phyloP scores from a whole-genome alignment of 2,113 vertebrate genomes.

The Elephantulus edwardii region DNA sequence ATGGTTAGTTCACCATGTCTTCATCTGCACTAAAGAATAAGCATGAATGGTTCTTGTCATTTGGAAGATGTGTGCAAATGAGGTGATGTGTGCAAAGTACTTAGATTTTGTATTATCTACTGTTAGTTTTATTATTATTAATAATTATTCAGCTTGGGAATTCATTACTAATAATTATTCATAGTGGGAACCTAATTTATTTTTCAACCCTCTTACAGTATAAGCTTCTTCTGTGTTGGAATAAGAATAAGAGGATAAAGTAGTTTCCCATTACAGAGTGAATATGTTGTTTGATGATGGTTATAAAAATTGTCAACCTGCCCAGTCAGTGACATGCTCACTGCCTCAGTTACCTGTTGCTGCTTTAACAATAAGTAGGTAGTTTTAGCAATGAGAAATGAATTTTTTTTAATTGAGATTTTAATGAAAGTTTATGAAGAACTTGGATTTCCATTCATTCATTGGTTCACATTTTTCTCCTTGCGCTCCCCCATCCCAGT shows the following conservation, averaged over 20 bases:
- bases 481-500: too few relatives aligned
- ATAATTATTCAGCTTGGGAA: not conserved
- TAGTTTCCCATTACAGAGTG: not conserved
- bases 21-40: not conserved
- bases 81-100: not conserved
- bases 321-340: too few relatives aligned
- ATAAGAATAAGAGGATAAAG: not conserved
- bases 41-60: not conserved
- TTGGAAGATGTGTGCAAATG: not conserved
- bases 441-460: too few relatives aligned
- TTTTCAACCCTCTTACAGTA: not conserved
- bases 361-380: too few relatives aligned
- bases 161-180: not conserved
- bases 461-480: too few relatives aligned
- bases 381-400: too few relatives aligned
- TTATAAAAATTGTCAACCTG: not conserved
- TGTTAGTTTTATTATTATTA: not conserved
- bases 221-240: not conserved
- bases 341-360: too few relatives aligned
- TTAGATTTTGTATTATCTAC: not conserved
- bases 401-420: too few relatives aligned
- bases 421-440: too few relatives aligned
- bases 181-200: not conserved
- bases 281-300: not conserved
- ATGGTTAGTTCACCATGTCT: not conserved